Conservation (phyloP, 2,113 vertebrate genomes). For the Naja naja region DNA sequence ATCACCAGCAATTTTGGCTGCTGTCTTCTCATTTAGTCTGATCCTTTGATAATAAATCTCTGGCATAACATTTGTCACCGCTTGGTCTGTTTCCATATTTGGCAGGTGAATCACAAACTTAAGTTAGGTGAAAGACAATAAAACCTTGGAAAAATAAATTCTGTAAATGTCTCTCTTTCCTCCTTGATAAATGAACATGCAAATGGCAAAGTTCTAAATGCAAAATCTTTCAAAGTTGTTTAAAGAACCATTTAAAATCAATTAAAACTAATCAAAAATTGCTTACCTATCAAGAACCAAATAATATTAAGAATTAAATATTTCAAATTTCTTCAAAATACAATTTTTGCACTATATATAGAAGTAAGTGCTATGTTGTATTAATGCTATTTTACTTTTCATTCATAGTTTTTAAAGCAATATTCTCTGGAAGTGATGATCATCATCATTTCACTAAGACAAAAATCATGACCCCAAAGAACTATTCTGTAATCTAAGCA, state of each 20-base stretch:
- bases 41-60: background rate
- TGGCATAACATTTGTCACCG: background rate
- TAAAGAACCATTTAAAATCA: background rate
- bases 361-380: background rate
- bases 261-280: background rate
- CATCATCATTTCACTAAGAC: background rate
- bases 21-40: background rate
- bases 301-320: background rate
- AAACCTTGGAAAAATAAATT: background rate
- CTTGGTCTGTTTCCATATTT: background rate
- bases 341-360: background rate
- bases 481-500: background rate
- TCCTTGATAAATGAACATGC: background rate
- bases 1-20: background rate
- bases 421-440: slow-evolving; percentile 16
- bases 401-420: slow-evolving; percentile 3
- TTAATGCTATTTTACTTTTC: background rate
- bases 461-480: background rate
- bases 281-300: background rate
- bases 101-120: background rate
- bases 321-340: background rate
- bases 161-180: background rate
- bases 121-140: background rate
- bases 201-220: background rate
- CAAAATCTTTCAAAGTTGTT: background rate